Evolutionary conservation across 2,888 invertebrate species (phyloP).

Genomic region (Molanna angustata): DNA sequence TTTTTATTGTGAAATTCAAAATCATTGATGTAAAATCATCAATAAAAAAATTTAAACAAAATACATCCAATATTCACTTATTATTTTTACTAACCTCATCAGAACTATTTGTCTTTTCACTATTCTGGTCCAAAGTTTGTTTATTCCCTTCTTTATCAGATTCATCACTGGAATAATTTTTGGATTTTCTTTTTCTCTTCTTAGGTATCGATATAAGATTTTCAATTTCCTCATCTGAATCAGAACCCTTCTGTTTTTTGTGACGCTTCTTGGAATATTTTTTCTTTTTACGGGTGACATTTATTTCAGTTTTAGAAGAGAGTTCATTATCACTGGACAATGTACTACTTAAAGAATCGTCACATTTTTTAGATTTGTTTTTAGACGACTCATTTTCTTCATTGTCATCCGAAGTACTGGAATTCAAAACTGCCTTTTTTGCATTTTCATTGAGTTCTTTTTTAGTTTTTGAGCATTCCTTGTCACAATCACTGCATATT

Average conservation of each 20-base stretch:
- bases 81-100: constrained; percentile 18
- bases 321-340: constrained; percentile 7
- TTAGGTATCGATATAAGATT: constrained; percentile 9
- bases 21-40: background rate
- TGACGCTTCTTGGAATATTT: constrained; percentile 15
- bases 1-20: constrained; percentile 5
- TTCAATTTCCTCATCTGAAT: constrained; percentile 16
- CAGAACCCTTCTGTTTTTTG: constrained; percentile 9
- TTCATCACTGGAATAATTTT: background rate
- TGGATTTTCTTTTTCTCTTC: constrained; percentile 3
- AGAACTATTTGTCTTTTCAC: constrained; percentile 7
- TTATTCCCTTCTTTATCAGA: background rate
- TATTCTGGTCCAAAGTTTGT: background rate
- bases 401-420: constrained; percentile 14
- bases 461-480: too few species aligned
- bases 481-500: constrained; percentile 14
- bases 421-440: constrained; percentile 13
- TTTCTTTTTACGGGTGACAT: too few species aligned
- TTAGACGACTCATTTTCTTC: background rate
- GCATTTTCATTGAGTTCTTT: constrained; percentile 20
- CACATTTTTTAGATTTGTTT: background rate
- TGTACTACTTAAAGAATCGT: background rate
- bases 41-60: background rate
- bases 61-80: background rate
- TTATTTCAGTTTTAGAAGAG: background rate